A percentile compares a stretch with the other conserved stretches of the same genome.
These are phyloP conservation scores for Noctua fimbriata DNA, from an alignment of 2,888 invertebrate species.

Conservation along the genomic window DNA sequence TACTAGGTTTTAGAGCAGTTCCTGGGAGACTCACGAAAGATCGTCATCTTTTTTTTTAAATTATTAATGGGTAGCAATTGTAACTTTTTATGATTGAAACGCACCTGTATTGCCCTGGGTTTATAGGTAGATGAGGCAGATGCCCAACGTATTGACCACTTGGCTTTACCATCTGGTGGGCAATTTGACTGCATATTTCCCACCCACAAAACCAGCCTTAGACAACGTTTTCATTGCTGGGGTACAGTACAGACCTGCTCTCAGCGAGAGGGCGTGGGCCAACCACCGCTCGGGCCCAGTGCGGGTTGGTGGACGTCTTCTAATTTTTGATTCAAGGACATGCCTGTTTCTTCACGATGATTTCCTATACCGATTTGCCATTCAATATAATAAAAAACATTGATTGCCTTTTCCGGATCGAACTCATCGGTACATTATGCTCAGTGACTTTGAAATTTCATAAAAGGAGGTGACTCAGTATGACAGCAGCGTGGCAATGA, in stretches of 20 bases:
- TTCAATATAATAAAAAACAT: not conserved
- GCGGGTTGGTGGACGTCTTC: not conserved
- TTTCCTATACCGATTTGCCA: not conserved
- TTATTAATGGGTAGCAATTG: not conserved
- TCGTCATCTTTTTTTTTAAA: not conserved
- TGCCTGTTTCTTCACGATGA: not conserved
- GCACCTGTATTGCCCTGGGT: not conserved
- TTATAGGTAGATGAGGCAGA: not conserved
- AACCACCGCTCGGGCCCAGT: not conserved
- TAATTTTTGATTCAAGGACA: not conserved
- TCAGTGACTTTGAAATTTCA: slow-evolving; percentile 55
- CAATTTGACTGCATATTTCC: too few species aligned
- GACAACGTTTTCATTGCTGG: not conserved
- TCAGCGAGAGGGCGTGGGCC: not conserved
- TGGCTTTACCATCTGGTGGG: not conserved
- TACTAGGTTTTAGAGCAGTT: not conserved
- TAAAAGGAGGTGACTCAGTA: slow-evolving; percentile 54
- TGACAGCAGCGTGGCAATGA: slow-evolving; percentile 53
- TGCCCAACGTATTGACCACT: not conserved
- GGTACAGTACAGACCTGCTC: not conserved
- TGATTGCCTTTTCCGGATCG: not conserved
- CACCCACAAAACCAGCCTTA: not conserved
- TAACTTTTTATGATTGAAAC: not conserved
- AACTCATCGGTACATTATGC: not conserved
- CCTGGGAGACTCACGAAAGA: not conserved